These are phyloP conservation scores for Halocynthia roretzi DNA, from an alignment of 23 tunicate genomes.

Conservation along the genomic window DNA sequence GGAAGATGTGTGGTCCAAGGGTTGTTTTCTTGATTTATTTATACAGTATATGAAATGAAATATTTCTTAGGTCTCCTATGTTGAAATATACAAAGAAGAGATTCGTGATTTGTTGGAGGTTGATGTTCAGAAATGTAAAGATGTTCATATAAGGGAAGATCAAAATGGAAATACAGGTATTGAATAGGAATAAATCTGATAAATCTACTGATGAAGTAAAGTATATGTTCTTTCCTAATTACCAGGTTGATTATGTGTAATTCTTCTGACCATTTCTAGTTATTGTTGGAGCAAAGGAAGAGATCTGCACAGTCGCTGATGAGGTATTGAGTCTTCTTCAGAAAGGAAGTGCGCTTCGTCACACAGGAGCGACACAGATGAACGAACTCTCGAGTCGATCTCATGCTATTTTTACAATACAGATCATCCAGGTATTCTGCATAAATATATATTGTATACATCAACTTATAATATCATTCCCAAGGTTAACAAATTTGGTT, in stretches of 20 bases:
- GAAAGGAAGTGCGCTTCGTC: conserved; percentile 27
- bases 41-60: too few relatives aligned
- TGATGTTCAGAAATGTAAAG: conserved; percentile 22
- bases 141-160: conserved; percentile 28
- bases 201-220: too few relatives aligned
- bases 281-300: conserved; percentile 20
- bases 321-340: conserved; percentile 25
- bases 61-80: conserved; percentile 21
- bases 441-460: neutral
- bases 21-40: too few relatives aligned
- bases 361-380: conserved; percentile 34
- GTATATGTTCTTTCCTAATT: too few relatives aligned
- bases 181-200: too few relatives aligned
- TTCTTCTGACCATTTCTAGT: neutral
- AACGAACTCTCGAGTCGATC: conserved; percentile 22
- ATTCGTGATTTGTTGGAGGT: conserved; percentile 23
- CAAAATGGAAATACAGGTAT: conserved; percentile 31
- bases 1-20: too few relatives aligned
- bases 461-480: too few relatives aligned
- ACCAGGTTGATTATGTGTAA: too few relatives aligned
- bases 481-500: too few relatives aligned
- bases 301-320: conserved; percentile 2
- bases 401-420: conserved; percentile 20
- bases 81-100: conserved; percentile 25
- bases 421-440: conserved; percentile 16